Base-by-base conservation (phyloP, 2,113 vertebrate species). In the Gymnorhina tibicen region DNA sequence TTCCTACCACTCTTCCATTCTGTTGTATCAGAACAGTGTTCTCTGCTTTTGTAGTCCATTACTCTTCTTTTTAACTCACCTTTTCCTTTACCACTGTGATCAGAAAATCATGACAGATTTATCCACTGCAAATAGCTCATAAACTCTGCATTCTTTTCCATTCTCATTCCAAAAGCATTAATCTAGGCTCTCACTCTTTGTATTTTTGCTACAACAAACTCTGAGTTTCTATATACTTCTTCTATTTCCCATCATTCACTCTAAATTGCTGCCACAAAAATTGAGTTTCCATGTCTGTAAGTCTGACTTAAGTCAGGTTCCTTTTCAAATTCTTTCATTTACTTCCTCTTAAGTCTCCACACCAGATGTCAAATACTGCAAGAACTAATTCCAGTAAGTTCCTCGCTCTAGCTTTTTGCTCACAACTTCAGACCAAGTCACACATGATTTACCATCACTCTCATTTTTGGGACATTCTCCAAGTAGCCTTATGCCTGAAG, bases 371-470 rank as follows among this genome's bases (percentile, higher is more conserved):
- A 89, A 80, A 79, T 83, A 67, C 58, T 89, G 44, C 58, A 91
- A 83, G 76, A 95, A 83, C 68, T 83, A 88, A 91, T 92, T 95
- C 87, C 85, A 90, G 63, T 67, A 92, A 93, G 58, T 68, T 83
- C 39, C 90, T 56, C 0, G 0, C 68, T 84, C 72, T 32, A 70
- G 76, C n/a, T 69, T 91, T 96, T 88, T 86, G 64, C 87, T 96
- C 7, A 2, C 63, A 96, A 82, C 70, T 86, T 93, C 86, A 89
- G 85, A 91, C 87, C 80, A 92, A 94, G 85, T 85, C 70, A 95
- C 89, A 95, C 92, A 75, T 91, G 95, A 90, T 92, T 96, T 95
- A 96, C 89, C 93, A 95, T 70, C 79, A 87, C 73, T 83, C 84
- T 89, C 85, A 95, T 87, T 93, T 89, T 90, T 76, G 70, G 95